Percentiles rank a stretch among this genome's conserved stretches.
Evolutionary conservation across 2,888 invertebrate species (phyloP).

Genomic region (Zhuqinia jingwanae): DNA sequence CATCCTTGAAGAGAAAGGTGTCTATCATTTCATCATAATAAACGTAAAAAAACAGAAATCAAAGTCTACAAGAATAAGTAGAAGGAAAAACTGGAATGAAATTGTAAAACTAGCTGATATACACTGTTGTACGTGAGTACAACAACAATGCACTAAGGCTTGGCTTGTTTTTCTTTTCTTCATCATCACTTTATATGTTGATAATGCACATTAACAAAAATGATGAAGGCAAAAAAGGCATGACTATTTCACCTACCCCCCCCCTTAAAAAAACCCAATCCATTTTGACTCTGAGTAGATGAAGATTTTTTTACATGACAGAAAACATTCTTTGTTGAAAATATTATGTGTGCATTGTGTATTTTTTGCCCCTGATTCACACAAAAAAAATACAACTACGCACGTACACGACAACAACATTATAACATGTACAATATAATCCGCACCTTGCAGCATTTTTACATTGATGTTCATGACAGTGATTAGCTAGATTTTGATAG

Average conservation of each 20-base stretch:
- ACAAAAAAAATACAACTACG: background rate
- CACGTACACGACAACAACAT: constrained; percentile 5
- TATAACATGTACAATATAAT: constrained; percentile 27
- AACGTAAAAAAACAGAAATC: background rate
- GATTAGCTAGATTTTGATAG: constrained; percentile 54
- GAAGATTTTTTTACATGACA: constrained; percentile 56
- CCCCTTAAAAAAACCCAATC: too few relatives aligned
- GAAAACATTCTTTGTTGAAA: constrained; percentile 32
- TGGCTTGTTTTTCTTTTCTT: background rate
- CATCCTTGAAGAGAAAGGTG: background rate
- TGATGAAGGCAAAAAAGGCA: background rate
- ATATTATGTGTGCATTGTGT: constrained; percentile 30
- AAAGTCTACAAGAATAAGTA: background rate
- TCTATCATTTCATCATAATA: constrained; percentile 34
- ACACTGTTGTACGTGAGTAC: constrained; percentile 14
- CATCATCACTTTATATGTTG: background rate
- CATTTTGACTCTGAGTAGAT: background rate
- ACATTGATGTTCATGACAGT: constrained; percentile 55
- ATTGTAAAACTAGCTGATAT: constrained; percentile 6
- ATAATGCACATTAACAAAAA: background rate
- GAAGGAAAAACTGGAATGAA: constrained; percentile 19
- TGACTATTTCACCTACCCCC: constrained; percentile 3
- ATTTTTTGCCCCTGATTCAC: background rate
- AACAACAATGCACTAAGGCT: background rate
- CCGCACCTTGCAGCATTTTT: constrained; percentile 59